phyloP scores from a whole-genome alignment of 92 coral and sea anemone species.

The Paramuricea clavata region DNA sequence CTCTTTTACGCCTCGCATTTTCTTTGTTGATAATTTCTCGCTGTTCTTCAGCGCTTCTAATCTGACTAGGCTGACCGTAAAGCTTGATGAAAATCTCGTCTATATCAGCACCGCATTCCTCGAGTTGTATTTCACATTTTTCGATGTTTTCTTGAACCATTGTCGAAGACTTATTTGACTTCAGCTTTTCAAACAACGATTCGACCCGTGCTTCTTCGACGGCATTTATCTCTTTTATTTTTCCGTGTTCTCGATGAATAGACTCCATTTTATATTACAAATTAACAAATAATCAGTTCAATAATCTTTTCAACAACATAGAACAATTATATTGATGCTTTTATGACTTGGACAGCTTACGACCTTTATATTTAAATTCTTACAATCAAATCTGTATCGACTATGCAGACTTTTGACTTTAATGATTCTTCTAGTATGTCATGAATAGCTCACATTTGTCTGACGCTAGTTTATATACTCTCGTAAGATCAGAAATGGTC shows the following conservation, averaged over 20 bases:
- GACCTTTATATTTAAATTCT: not conserved
- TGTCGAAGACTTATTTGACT: not conserved
- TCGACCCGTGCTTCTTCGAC: constrained; percentile 16
- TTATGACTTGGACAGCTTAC: not conserved
- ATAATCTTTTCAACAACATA: not conserved
- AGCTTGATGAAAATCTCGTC: constrained; percentile 33
- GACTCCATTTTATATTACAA: not conserved
- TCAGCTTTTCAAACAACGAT: constrained; percentile 5
- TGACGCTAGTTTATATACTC: not conserved
- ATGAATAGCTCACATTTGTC: not conserved
- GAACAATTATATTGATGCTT: not conserved
- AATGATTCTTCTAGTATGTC: not conserved
- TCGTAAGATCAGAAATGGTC: not conserved
- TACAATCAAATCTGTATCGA: not conserved
- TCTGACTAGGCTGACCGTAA: constrained; percentile 3
- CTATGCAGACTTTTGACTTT: not conserved
- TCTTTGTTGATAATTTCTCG: not conserved
- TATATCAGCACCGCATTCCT: constrained; percentile 16
- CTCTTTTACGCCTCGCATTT: not conserved
- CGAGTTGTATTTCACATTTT: constrained; percentile 4
- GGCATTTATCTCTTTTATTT: not conserved
- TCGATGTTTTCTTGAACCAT: not conserved
- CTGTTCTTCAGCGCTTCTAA: constrained; percentile 23
- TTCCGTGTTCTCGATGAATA: not conserved
- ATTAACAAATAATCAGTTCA: not conserved